phyloP scores from a whole-genome alignment of 2,113 vertebrate genomes.

The Balaenoptera acutorostrata region DNA sequence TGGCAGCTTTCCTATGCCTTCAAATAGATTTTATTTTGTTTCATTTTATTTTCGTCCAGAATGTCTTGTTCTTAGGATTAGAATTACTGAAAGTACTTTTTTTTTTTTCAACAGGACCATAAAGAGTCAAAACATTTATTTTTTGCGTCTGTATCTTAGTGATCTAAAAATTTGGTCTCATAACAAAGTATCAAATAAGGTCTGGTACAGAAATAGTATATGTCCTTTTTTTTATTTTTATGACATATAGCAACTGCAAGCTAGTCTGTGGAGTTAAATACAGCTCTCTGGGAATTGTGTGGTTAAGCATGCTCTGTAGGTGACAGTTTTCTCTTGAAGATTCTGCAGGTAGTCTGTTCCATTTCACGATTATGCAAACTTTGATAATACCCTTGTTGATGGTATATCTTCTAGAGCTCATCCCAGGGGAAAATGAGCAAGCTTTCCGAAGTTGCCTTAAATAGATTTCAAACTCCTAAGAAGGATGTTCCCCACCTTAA shows the following conservation, averaged over 20 bases:
- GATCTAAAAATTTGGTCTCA: background rate
- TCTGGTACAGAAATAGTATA: background rate
- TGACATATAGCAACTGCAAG: background rate
- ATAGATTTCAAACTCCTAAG: background rate
- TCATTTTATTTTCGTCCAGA: slow-evolving; percentile 44
- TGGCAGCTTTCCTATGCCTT: slow-evolving; percentile 30
- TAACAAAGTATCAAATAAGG: background rate
- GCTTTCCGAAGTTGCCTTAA: background rate
- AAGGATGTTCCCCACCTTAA: background rate
- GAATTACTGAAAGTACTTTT: background rate
- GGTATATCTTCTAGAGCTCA: background rate
- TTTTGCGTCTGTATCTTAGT: slow-evolving; percentile 7
- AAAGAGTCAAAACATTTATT: slow-evolving; percentile 32
- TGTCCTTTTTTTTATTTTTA: background rate
- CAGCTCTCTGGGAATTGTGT: background rate
- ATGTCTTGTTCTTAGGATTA: background rate
- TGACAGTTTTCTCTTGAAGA: background rate
- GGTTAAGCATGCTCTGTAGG: background rate
- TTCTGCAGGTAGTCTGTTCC: background rate
- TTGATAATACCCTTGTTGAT: background rate
- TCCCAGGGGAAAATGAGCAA: background rate
- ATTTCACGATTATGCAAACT: background rate
- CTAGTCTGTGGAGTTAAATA: background rate
- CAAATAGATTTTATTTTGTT: slow-evolving; percentile 45
- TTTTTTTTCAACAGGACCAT: background rate